Evolutionary conservation across 2,113 vertebrate species (phyloP), one percentile per base, ranked within the genome.

Genomic region (Phrynosoma platyrhinos): DNA sequence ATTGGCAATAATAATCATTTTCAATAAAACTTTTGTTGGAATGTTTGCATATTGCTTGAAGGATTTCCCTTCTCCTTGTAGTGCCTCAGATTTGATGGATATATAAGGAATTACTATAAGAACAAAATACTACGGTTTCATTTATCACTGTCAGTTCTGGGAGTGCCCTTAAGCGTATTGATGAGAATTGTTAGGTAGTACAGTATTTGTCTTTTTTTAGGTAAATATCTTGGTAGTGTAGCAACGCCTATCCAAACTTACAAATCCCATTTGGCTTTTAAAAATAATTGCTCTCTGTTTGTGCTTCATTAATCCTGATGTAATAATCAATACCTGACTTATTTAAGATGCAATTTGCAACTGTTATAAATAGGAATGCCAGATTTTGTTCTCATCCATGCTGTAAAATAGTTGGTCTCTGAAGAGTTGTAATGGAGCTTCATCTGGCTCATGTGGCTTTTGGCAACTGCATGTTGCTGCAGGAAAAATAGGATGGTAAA

Each of bases 271-370:
- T 4, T 77, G 47, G 10, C 47, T 82, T 74, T 87, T 77, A n/a
- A 75, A 66, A 64, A 82, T 23, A 69, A 36, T 68, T 81, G 32
- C 21, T 74, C 40, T 82, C 20, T 83, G 9, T 30, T 83, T 88
- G 40, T 83, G 42, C 58, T 62, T 75, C 62, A 30, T 83, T 83
- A 69, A 53, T 55, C 78, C 47, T 77, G 81, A 55, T 69, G 62
- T 13, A 88, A 40, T 69, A 66, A 83, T 83, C 42, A 40, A 23
- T 71, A 23, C 25, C 58, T 75, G 69, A 71, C 71, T 87, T 76
- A 69, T 75, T 52, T 9, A 71, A 71, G 40, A n/a, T 81, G 62
- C 69, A 72, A 6, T 75, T 82, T 23, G 75, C 30, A 53, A 27
- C 32, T 64, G 71, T 13, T 82, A 13, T 53, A 66, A 52, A 76